Percentiles rank a stretch among this genome's conserved stretches.
Evolutionary conservation across 2,888 invertebrate species (phyloP).

Genomic region (Spilosoma lubricipeda): DNA sequence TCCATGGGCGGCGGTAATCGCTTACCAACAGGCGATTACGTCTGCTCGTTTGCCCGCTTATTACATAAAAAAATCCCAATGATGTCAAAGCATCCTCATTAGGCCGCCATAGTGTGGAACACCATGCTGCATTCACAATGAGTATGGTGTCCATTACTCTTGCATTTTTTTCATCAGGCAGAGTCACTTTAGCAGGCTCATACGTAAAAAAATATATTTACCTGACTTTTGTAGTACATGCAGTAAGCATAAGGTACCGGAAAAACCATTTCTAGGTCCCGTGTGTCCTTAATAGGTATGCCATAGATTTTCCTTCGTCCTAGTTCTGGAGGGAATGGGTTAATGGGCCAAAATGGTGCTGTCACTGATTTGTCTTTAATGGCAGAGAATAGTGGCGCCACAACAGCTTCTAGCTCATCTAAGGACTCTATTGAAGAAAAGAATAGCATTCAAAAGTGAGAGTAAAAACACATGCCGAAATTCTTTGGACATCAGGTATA

Average conservation of each 20-base stretch:
- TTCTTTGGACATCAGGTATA: too few relatives aligned
- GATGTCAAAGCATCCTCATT: too few relatives aligned
- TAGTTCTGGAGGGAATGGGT: slow-evolving; percentile 92
- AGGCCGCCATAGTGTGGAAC: too few relatives aligned
- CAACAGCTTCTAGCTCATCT: slow-evolving; percentile 7
- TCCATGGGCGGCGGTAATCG: too few relatives aligned
- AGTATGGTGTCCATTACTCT: too few relatives aligned
- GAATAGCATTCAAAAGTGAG: not conserved
- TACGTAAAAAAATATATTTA: slow-evolving; percentile 68
- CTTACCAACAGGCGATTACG: too few relatives aligned
- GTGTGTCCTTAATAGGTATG: slow-evolving; percentile 96
- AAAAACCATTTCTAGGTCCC: slow-evolving; percentile 94
- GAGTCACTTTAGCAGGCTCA: too few relatives aligned
- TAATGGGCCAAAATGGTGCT: slow-evolving; percentile 90
- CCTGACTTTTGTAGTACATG: slow-evolving; percentile 93
- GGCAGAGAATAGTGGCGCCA: slow-evolving; percentile 1
- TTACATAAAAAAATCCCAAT: too few relatives aligned
- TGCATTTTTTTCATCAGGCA: too few relatives aligned
- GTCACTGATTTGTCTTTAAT: slow-evolving; percentile 21
- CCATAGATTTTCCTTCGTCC: slow-evolving; percentile 90
- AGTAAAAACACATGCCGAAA: not conserved
- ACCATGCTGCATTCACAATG: too few relatives aligned
- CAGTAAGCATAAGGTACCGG: slow-evolving; percentile 93
- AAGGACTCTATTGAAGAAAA: not conserved
- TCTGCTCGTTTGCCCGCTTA: too few relatives aligned